Evolutionary conservation across 92 coral and sea anemone genomes (phyloP).

Genomic region (Anthopleura xanthogrammica): DNA sequence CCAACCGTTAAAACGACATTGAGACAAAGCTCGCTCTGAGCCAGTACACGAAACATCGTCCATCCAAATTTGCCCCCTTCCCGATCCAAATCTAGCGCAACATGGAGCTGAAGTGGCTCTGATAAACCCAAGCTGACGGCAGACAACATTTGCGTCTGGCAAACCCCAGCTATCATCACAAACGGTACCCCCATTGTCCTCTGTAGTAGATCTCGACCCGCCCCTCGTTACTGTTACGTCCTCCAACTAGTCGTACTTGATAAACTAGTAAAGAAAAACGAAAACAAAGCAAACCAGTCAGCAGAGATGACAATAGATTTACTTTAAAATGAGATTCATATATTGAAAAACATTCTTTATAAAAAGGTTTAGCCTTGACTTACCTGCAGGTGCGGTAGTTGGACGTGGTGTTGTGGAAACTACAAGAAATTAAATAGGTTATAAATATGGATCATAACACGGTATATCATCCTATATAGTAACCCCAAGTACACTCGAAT

Average conservation of each 20-base stretch:
- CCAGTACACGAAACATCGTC: conserved; percentile 14
- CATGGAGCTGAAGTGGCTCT: conserved; percentile 11
- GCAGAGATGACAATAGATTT: no score
- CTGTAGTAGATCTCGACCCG: conserved; percentile 16
- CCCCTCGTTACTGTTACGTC: background rate
- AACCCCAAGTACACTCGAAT: no score
- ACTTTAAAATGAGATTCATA: no score
- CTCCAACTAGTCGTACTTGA: background rate
- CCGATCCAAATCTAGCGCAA: conserved; percentile 14
- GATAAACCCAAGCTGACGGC: conserved; percentile 17
- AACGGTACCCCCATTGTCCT: conserved; percentile 19
- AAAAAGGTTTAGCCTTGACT: background rate
- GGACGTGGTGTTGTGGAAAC: background rate
- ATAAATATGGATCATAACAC: no score
- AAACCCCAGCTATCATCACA: conserved; percentile 21
- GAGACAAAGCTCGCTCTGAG: background rate
- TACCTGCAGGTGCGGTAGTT: background rate
- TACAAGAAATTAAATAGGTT: background rate
- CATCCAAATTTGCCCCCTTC: background rate
- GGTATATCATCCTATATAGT: no score
- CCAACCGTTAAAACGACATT: conserved; percentile 12
- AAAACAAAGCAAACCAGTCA: background rate
- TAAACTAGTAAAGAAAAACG: background rate
- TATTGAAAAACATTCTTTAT: no score
- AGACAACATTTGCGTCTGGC: conserved; percentile 10